phyloP scores from a whole-genome alignment of 2,113 vertebrate genomes.

The Psittacara wagleri region DNA sequence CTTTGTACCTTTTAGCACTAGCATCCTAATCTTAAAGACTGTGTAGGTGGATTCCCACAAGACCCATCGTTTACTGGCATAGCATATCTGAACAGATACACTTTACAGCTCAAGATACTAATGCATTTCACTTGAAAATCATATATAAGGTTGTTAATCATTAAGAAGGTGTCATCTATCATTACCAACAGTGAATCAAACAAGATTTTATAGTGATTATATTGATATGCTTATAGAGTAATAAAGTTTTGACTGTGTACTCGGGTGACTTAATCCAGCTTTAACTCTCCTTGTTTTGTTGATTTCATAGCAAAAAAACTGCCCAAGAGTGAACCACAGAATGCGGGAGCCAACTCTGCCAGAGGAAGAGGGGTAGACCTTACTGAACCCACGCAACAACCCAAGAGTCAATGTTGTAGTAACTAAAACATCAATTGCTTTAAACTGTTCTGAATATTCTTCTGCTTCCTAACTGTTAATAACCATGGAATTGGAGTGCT shows the following conservation, averaged over 20 bases:
- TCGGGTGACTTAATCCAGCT: neutral
- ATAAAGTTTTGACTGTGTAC: neutral
- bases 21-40: neutral
- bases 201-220: neutral
- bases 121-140: neutral
- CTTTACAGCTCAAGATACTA: neutral
- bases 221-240: neutral
- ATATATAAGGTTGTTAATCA: neutral
- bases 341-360: conserved; percentile 79
- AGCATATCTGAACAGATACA: neutral
- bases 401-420: conserved; percentile 93
- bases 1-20: neutral
- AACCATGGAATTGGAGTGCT: conserved; percentile 85
- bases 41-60: neutral
- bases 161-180: neutral
- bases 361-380: conserved; percentile 94
- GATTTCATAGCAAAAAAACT: conserved; percentile 87
- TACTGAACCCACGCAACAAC: conserved; percentile 90
- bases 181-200: neutral
- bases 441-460: conserved; percentile 75
- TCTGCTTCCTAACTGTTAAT: conserved; percentile 81
- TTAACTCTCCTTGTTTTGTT: conserved; percentile 15
- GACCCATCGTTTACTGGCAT: neutral
- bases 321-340: conserved; percentile 94
- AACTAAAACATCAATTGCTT: conserved; percentile 82